These are phyloP conservation scores for Anorthoa munda DNA, from an alignment of 2,888 invertebrate genomes.

Conservation along the genomic window DNA sequence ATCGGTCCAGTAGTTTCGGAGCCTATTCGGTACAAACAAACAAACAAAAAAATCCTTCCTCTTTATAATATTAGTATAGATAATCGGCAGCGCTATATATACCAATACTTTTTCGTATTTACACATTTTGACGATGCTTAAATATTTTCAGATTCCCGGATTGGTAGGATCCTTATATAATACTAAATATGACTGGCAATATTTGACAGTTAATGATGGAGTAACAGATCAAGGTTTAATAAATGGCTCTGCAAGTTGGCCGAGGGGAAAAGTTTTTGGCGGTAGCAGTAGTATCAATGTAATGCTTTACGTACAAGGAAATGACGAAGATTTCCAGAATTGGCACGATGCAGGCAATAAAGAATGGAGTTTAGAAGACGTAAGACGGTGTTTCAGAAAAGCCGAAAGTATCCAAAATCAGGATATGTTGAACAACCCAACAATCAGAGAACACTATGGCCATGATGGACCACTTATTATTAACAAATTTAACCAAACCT, in stretches of 20 bases:
- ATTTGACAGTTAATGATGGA: slow-evolving; percentile 94
- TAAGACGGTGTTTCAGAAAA: slow-evolving; percentile 86
- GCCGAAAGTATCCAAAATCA: slow-evolving; percentile 84
- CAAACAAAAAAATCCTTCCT: no score
- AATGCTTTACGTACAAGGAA: slow-evolving; percentile 90
- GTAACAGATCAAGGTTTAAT: slow-evolving; percentile 92
- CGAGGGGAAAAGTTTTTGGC: slow-evolving; percentile 92
- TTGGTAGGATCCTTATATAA: slow-evolving; percentile 70
- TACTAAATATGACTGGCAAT: slow-evolving; percentile 94
- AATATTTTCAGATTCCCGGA: slow-evolving; percentile 69
- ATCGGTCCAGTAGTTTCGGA: no score
- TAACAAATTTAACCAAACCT: slow-evolving; percentile 83
- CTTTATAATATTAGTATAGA: no score
- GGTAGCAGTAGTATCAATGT: slow-evolving; percentile 90
- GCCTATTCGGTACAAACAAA: no score
- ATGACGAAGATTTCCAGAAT: slow-evolving; percentile 84
- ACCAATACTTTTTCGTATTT: not conserved
- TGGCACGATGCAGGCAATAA: slow-evolving; percentile 90
- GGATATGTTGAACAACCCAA: slow-evolving; percentile 65
- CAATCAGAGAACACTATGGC: slow-evolving; percentile 76
- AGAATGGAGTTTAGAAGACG: slow-evolving; percentile 89
- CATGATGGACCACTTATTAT: slow-evolving; percentile 84
- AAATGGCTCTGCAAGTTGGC: slow-evolving; percentile 82
- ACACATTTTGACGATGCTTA: not conserved
- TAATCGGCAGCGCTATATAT: no score